phyloP scores from a whole-genome alignment of 2,113 vertebrate species.

The Corythoichthys intestinalis region DNA sequence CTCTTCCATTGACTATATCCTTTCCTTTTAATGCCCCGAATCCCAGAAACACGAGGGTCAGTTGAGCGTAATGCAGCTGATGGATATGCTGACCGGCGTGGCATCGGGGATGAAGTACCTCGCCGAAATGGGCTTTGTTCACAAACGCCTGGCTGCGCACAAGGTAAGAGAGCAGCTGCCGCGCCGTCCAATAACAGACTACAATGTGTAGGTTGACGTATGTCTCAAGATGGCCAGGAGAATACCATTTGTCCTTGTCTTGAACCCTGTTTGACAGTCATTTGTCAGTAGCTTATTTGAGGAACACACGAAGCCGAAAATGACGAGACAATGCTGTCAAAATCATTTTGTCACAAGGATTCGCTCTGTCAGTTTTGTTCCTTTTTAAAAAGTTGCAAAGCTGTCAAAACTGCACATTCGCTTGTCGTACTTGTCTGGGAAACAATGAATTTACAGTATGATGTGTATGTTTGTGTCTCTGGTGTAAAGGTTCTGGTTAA shows the following conservation, averaged over 20 bases:
- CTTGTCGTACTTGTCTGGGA: slow-evolving; percentile 20
- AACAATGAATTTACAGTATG: slow-evolving; percentile 18
- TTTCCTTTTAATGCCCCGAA: neutral
- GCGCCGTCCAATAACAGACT: slow-evolving; percentile 18
- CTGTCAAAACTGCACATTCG: slow-evolving; percentile 15
- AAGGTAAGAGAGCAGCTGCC: slow-evolving; percentile 59
- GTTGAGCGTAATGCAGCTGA: slow-evolving; percentile 79
- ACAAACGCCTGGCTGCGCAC: slow-evolving; percentile 88
- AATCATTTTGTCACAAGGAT: slow-evolving; percentile 19
- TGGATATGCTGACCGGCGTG: slow-evolving; percentile 84
- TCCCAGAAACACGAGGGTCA: slow-evolving; percentile 88
- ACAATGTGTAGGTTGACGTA: slow-evolving; percentile 9
- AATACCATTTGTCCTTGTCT: slow-evolving; percentile 31
- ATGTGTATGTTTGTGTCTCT: slow-evolving; percentile 5
- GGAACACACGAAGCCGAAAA: slow-evolving; percentile 20
- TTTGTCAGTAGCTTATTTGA: slow-evolving; percentile 22
- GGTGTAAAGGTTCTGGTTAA: slow-evolving; percentile 79
- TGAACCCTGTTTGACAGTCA: slow-evolving; percentile 15
- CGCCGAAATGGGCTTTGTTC: slow-evolving; percentile 93
- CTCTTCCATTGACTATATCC: neutral
- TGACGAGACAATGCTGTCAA: slow-evolving; percentile 9
- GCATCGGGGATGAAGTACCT: slow-evolving; percentile 95
- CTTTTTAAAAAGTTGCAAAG: neutral
- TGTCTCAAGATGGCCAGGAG: slow-evolving; percentile 2
- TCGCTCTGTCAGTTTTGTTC: slow-evolving; percentile 2